Conservation (phyloP, 2,888 invertebrate species). For the Falcaria lacertinaria region DNA sequence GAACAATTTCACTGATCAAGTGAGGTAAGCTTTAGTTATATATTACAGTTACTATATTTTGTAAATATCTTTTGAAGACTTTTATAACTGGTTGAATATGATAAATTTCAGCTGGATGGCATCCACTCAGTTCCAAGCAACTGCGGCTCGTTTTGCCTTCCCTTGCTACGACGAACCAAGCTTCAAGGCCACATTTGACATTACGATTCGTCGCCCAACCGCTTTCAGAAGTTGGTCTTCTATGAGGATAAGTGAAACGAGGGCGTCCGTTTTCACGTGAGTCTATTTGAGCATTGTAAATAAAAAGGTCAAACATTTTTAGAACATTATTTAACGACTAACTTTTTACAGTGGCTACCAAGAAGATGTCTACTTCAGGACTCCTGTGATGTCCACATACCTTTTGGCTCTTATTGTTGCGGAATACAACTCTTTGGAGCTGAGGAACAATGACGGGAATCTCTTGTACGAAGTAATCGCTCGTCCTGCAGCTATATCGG, state of each 20-base stretch:
- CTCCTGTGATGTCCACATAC: slow-evolving; percentile 82
- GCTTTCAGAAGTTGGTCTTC: slow-evolving; percentile 76
- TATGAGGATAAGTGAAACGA: slow-evolving; percentile 71
- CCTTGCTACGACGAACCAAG: slow-evolving; percentile 91
- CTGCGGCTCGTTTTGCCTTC: slow-evolving; percentile 84
- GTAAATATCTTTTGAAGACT: too few species aligned
- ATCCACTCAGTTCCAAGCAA: slow-evolving; percentile 85
- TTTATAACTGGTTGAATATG: too few species aligned
- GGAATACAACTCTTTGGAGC: slow-evolving; percentile 62
- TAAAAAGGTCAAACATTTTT: not conserved
- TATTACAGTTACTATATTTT: too few species aligned
- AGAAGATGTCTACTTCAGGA: slow-evolving; percentile 52
- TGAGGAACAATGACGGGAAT: slow-evolving; percentile 4
- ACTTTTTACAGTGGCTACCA: slow-evolving; percentile 36
- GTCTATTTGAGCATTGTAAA: slow-evolving; percentile 11
- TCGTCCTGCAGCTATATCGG: slow-evolving; percentile 53
- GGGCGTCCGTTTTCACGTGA: slow-evolving; percentile 26
- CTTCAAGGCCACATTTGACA: slow-evolving; percentile 87
- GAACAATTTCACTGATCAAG: slow-evolving; percentile 23
- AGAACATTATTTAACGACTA: not conserved
- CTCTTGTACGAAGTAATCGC: slow-evolving; percentile 65
- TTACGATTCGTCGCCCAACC: slow-evolving; percentile 81
- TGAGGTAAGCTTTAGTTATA: slow-evolving; percentile 33
- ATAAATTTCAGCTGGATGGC: slow-evolving; percentile 80
- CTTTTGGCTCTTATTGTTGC: slow-evolving; percentile 85